Conservation (phyloP, 1,140 invertebrate species). For the Watersipora subatra region DNA sequence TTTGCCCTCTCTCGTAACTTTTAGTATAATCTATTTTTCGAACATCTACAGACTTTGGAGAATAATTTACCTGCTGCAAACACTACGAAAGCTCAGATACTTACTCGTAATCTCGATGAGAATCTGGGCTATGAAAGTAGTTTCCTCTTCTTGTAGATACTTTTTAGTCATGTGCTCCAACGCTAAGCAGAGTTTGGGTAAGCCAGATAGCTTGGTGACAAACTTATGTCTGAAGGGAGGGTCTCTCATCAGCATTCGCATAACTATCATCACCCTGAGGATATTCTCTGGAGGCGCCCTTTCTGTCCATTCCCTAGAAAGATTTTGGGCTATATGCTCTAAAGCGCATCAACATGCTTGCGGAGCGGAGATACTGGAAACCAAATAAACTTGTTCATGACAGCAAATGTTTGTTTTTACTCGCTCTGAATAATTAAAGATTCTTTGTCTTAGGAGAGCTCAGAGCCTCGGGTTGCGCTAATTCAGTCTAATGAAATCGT, state of each 20-base stretch:
- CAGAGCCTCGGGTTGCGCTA: too few relatives aligned
- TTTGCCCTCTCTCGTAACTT: too few relatives aligned
- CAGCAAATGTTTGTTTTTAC: too few relatives aligned
- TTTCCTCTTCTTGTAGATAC: slow-evolving; percentile 28
- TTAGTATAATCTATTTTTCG: too few relatives aligned
- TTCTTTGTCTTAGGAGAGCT: too few relatives aligned
- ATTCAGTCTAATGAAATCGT: too few relatives aligned
- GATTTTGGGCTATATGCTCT: slow-evolving; percentile 2
- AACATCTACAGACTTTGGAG: too few relatives aligned
- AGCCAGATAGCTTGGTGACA: slow-evolving; percentile 21
- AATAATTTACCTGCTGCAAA: too few relatives aligned
- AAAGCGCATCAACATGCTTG: not conserved
- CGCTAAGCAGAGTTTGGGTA: slow-evolving; percentile 26
- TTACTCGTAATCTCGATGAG: slow-evolving; percentile 40
- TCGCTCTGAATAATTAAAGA: too few relatives aligned
- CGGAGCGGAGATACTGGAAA: too few relatives aligned
- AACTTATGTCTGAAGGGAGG: slow-evolving; percentile 27
- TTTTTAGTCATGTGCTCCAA: slow-evolving; percentile 29
- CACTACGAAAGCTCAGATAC: too few relatives aligned
- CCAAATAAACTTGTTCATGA: too few relatives aligned
- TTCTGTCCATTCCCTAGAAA: slow-evolving; percentile 28
- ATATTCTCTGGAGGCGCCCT: slow-evolving; percentile 28
- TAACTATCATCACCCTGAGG: slow-evolving; percentile 25
- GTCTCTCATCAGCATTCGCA: slow-evolving; percentile 36
- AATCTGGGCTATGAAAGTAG: slow-evolving; percentile 27